Conservation (phyloP, 2,113 vertebrate genomes). For the Eonycteris spelaea region DNA sequence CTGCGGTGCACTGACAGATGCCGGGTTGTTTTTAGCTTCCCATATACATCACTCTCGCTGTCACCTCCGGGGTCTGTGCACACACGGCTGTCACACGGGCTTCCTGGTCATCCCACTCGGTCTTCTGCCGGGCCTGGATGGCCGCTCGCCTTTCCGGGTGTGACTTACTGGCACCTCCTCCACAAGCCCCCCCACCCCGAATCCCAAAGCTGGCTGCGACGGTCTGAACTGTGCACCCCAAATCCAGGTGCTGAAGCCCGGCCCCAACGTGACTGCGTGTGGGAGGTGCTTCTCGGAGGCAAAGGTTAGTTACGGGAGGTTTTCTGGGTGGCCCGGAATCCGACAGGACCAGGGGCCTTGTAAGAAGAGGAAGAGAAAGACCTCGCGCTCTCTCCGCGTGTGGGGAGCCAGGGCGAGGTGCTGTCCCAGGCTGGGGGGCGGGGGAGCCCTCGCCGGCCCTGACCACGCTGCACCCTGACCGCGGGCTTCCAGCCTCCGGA, state of each 20-base stretch:
- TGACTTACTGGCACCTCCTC: neutral
- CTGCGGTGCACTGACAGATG: fast-evolving
- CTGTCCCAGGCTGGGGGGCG: too few species aligned
- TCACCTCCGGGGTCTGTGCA: too few species aligned
- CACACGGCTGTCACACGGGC: fast-evolving
- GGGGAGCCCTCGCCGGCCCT: too few species aligned
- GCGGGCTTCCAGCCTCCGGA: neutral
- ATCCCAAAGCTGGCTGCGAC: neutral
- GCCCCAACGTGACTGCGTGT: neutral
- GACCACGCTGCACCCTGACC: fast-evolving
- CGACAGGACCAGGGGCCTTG: fast-evolving
- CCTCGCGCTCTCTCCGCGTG: fast-evolving
- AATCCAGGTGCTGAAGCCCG: neutral
- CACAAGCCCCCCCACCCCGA: too few species aligned
- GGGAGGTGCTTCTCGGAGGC: neutral
- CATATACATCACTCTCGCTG: fast-evolving
- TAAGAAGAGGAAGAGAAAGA: neutral
- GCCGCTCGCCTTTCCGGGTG: fast-evolving
- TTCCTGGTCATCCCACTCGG: neutral
- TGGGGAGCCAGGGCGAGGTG: neutral
- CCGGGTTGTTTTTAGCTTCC: fast-evolving
- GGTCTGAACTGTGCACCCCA: too few species aligned
- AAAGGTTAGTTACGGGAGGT: neutral
- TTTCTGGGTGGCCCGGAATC: neutral
- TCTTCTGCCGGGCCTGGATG: neutral